Percentiles rank a stretch among this genome's conserved stretches.
Evolutionary conservation across 2,888 invertebrate genomes (phyloP).

Genomic region (Papilio gigon): DNA sequence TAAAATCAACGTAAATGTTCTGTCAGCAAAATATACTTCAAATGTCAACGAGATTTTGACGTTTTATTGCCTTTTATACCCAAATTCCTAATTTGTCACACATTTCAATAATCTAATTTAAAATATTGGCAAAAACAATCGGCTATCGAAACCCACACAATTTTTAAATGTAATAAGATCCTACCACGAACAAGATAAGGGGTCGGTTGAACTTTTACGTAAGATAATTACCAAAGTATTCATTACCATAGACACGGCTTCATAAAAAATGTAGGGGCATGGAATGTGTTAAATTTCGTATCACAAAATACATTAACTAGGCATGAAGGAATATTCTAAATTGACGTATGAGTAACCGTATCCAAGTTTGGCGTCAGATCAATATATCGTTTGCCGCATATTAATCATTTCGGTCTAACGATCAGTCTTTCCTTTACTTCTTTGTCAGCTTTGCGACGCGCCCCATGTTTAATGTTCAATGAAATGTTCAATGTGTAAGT

Average conservation of each 20-base stretch:
- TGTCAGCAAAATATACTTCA: too few relatives aligned
- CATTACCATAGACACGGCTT: background rate
- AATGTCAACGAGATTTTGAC: too few relatives aligned
- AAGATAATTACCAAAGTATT: too few relatives aligned
- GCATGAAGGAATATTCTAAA: constrained; percentile 23
- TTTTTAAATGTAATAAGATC: background rate
- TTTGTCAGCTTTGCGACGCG: constrained; percentile 49
- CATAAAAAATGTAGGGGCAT: background rate
- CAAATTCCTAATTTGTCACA: background rate
- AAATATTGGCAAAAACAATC: background rate
- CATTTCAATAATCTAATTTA: background rate
- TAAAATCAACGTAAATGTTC: background rate
- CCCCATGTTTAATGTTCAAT: constrained; percentile 44
- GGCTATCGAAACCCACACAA: background rate
- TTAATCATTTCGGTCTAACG: constrained; percentile 55
- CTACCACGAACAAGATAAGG: background rate
- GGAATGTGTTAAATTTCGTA: constrained; percentile 24
- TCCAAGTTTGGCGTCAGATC: constrained; percentile 44
- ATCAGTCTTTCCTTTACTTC: constrained; percentile 59
- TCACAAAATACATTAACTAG: constrained; percentile 29
- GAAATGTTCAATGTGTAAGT: constrained; percentile 46
- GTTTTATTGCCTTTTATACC: background rate
- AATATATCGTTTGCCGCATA: constrained; percentile 49
- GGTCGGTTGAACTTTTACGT: background rate
- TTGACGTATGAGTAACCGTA: constrained; percentile 36